Evolutionary conservation across 2,113 vertebrate species (phyloP).

Genomic region (Nipponia nippon): DNA sequence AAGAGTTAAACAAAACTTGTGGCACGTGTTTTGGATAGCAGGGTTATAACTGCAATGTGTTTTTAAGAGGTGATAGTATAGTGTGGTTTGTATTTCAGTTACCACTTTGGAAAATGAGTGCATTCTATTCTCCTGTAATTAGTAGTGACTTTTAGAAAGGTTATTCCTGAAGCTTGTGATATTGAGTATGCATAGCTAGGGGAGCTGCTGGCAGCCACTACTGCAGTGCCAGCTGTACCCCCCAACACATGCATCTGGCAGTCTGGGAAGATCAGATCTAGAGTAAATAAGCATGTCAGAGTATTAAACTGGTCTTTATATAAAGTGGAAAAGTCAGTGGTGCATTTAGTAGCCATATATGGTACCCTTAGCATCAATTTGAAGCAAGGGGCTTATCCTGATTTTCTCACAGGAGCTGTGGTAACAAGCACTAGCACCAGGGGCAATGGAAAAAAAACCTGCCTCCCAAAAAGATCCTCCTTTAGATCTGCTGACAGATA

Average conservation of each 20-base stretch:
- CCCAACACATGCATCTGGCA: neutral
- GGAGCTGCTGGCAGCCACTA: neutral
- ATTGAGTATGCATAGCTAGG: neutral
- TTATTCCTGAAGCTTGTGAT: neutral
- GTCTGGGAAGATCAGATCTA: neutral
- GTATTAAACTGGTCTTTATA: neutral
- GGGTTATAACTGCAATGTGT: neutral
- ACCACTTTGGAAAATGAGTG: neutral
- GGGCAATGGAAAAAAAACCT: neutral
- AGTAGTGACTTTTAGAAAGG: neutral
- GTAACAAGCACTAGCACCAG: neutral
- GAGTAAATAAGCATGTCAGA: neutral
- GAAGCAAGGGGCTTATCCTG: neutral
- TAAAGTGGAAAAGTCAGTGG: neutral
- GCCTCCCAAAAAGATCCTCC: neutral
- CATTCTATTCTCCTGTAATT: neutral
- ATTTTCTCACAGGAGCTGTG: neutral
- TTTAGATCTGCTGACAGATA: neutral
- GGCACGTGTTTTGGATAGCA: rapidly evolving
- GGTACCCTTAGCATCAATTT: neutral
- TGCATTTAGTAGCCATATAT: neutral
- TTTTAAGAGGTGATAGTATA: neutral
- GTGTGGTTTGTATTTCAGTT: neutral
- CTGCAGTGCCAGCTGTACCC: neutral
- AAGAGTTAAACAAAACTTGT: neutral